A percentile compares a stretch with the other conserved stretches of the same genome.
These are phyloP conservation scores for Potamarius usumacintae DNA, from an alignment of 2,113 vertebrate species.

Conservation along the genomic window DNA sequence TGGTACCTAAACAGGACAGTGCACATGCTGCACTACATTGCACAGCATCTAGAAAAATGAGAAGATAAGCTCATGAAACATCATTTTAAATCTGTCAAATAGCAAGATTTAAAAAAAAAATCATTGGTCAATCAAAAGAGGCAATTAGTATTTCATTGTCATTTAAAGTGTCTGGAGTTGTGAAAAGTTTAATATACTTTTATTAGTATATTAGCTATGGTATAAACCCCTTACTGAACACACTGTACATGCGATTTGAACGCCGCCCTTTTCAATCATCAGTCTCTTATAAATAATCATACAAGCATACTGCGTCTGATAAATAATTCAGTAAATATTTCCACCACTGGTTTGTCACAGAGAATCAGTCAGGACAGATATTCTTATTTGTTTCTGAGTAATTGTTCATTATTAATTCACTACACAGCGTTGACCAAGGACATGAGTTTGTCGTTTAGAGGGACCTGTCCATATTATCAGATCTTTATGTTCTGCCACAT, in stretches of 20 bases:
- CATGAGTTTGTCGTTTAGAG: constrained; percentile 11
- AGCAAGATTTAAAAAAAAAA: too few species aligned
- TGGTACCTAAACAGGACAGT: background rate
- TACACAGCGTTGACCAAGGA: background rate
- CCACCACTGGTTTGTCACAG: background rate
- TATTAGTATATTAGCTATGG: background rate
- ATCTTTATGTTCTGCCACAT: background rate
- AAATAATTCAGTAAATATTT: background rate
- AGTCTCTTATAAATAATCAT: background rate
- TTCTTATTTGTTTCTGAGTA: background rate
- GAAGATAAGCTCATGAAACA: background rate
- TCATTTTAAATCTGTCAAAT: background rate
- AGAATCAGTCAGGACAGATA: background rate
- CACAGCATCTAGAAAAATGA: background rate
- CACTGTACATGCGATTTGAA: background rate
- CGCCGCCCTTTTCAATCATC: background rate
- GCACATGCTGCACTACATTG: too few species aligned
- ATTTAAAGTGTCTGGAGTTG: background rate
- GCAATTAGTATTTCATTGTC: background rate
- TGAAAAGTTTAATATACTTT: background rate
- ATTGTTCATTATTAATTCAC: background rate
- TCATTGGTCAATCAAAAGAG: background rate
- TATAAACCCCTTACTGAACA: background rate
- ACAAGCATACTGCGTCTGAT: background rate
- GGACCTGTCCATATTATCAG: background rate